Conservation (phyloP, 2,113 vertebrate genomes). For the Nymphicus hollandicus region DNA sequence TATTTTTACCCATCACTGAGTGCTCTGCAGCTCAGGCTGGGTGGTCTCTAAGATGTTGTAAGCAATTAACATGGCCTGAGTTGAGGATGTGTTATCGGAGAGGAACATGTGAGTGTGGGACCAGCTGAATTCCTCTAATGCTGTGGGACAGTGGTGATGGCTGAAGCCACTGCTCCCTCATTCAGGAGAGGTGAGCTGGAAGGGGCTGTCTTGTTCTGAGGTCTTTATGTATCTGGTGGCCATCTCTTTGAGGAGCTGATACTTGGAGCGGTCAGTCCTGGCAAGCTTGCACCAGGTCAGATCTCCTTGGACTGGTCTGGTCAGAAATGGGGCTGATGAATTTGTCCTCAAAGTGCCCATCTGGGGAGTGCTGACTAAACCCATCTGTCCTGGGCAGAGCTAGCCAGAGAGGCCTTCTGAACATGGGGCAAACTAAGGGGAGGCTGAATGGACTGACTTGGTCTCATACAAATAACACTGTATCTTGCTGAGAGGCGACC, state of each 20-base stretch:
- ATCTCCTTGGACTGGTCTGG: not conserved
- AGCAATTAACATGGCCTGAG: not conserved
- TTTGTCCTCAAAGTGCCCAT: not conserved
- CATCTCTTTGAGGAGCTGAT: not conserved
- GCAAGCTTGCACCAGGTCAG: not conserved
- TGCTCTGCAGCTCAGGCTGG: not conserved
- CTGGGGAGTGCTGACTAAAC: not conserved
- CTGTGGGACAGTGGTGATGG: not conserved
- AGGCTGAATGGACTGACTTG: not conserved
- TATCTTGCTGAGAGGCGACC: not conserved
- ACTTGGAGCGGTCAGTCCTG: accelerated
- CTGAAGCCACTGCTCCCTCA: not conserved
- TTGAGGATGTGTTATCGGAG: not conserved
- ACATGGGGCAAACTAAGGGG: not conserved
- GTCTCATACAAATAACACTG: not conserved
- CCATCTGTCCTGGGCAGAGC: not conserved
- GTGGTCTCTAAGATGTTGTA: not conserved
- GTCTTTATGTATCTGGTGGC: not conserved
- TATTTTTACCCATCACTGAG: not conserved
- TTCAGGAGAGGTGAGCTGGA: not conserved
- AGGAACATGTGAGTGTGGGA: not conserved
- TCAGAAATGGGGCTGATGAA: not conserved
- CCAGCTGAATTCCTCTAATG: not conserved
- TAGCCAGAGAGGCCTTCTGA: not conserved
- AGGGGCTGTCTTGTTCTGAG: not conserved